These are phyloP conservation scores for Dreissena rostriformis DNA, from an alignment of 1,140 invertebrate genomes.

Conservation along the genomic window DNA sequence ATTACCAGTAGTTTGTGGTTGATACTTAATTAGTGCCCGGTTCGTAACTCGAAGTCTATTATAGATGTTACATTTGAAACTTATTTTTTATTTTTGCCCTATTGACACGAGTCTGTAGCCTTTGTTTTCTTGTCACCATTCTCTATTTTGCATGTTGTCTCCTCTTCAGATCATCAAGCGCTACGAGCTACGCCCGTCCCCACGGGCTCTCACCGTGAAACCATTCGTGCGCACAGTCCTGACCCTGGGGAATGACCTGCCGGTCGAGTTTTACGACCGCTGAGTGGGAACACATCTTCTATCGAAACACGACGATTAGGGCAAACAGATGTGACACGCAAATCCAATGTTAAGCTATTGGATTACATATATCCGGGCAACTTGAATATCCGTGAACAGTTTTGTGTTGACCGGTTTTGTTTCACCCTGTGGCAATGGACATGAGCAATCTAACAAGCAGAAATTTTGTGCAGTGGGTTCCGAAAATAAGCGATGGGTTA, in stretches of 20 bases:
- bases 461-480: too few relatives aligned
- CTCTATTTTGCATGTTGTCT: slow-evolving; percentile 15
- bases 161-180: slow-evolving; percentile 66
- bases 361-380: too few relatives aligned
- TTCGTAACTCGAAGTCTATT: not conserved
- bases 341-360: too few relatives aligned
- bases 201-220: slow-evolving; percentile 60
- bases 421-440: too few relatives aligned
- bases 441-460: too few relatives aligned
- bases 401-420: too few relatives aligned
- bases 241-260: slow-evolving; percentile 66
- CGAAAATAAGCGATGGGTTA: too few relatives aligned
- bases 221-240: slow-evolving; percentile 68
- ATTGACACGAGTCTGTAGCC: too few relatives aligned
- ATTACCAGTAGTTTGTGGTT: too few relatives aligned
- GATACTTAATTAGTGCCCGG: not conserved
- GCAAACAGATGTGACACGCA: too few relatives aligned
- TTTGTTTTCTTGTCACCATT: not conserved
- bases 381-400: too few relatives aligned
- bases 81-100: not conserved
- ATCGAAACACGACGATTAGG: too few relatives aligned
- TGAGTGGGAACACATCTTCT: slow-evolving; percentile 24
- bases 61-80: not conserved
- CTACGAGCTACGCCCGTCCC: slow-evolving; percentile 58
- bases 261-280: slow-evolving; percentile 66